Base-by-base conservation (phyloP, 2,797 vertebrate genomes). In the Gymnocypris eckloni region DNA sequence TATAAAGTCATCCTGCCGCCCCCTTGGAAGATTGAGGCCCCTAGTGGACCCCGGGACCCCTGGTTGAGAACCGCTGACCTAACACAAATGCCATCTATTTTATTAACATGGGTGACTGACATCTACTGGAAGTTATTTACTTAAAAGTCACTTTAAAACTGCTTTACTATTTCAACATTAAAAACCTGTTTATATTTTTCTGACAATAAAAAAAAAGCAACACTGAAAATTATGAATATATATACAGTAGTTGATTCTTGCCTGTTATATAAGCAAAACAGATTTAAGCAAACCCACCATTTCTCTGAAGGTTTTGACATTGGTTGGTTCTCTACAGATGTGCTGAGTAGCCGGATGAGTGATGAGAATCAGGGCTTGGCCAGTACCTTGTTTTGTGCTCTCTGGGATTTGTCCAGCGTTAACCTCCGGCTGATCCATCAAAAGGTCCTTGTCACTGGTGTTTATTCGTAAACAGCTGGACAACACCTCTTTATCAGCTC, bases 261-360 rank as follows among this genome's bases (percentile, higher is more conserved):
- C 25, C 61, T 66, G 4, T 54, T 13, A 39, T 13, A 33, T 54
- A 2, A 76, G 72, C 16, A 48, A 56, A n/a, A 41, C 0, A 41
- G 33, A 22, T 41, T 59, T 61, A 43, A 78, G 22, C 72, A 48
- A 45, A 80, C 78, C 25, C 41, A 80, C 78, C 78, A 67, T 66
- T 80, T 80, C 78, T 22, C 3, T 66, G 25, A 66, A 16, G 10
- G 45, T 20, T 66, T 33, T 80, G 61, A 48, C 6, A 39, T 48
- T 45, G 9, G 41, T 25, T 45, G 39, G 2, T 20, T 64, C 78
- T 28, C 4, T 64, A 50, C 15, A 48, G 41, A 16, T 22, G 41
- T 33, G 16, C 43, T 0, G 56, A 64, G 71, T 25, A 28, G 8
- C 15, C 77, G 9, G n/a, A 64, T 41, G 12, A 6, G 22, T 25